Evolutionary conservation across 2,888 invertebrate species (phyloP).

Genomic region (Pteria penguin): DNA sequence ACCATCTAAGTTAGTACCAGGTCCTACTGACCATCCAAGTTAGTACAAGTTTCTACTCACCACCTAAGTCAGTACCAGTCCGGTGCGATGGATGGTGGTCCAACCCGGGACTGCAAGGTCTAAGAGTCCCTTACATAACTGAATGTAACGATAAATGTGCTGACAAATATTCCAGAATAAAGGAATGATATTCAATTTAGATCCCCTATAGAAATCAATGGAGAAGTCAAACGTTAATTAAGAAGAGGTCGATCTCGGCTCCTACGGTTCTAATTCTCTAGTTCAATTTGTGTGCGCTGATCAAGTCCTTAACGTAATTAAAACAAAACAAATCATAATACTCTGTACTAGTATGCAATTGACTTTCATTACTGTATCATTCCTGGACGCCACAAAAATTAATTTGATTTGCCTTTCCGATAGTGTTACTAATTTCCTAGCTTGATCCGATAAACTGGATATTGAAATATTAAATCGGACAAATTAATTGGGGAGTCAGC

Average conservation of each 20-base stretch:
- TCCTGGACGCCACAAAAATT: constrained; percentile 39
- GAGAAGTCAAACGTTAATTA: constrained; percentile 29
- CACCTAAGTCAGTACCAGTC: too few relatives aligned
- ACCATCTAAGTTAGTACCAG: too few relatives aligned
- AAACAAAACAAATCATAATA: constrained; percentile 23
- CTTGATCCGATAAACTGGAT: constrained; percentile 21
- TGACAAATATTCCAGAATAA: background rate
- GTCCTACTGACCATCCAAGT: too few relatives aligned
- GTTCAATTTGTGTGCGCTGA: background rate
- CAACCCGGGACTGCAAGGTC: too few relatives aligned
- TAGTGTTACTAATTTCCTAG: constrained; percentile 31
- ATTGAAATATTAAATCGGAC: constrained; percentile 43
- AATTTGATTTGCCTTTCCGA: constrained; percentile 42
- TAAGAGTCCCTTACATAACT: too few relatives aligned
- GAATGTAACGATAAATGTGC: too few relatives aligned
- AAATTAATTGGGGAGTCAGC: constrained; percentile 14
- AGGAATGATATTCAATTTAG: constrained; percentile 18
- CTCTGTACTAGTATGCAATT: constrained; percentile 1
- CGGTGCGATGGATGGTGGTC: too few relatives aligned
- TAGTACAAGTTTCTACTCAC: too few relatives aligned
- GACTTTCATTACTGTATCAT: constrained; percentile 25
- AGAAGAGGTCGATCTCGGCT: constrained; percentile 22
- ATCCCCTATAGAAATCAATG: constrained; percentile 28
- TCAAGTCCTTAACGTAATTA: constrained; percentile 15
- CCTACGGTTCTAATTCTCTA: constrained; percentile 33